Evolutionary conservation across 2,797 vertebrate species (phyloP).

Genomic region (Silurus aristotelis): DNA sequence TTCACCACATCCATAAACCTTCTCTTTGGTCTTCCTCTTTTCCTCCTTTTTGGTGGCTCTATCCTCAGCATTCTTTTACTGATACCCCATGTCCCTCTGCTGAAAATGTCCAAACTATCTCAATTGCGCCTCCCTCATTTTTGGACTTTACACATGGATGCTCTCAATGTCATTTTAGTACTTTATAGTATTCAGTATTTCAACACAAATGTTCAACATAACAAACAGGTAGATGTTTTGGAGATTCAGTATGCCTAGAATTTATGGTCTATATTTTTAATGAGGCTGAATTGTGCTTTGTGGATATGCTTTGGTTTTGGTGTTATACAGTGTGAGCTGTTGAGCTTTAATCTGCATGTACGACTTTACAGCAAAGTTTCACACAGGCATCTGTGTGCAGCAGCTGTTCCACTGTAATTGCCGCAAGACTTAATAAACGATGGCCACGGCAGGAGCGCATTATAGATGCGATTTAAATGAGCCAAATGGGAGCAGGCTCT

Average conservation of each 20-base stretch:
- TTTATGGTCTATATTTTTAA: background rate
- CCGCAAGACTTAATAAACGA: conserved; percentile 71
- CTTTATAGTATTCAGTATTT: background rate
- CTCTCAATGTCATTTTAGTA: background rate
- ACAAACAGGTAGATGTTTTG: background rate
- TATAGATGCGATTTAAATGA: conserved; percentile 63
- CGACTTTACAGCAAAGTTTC: conserved; percentile 66
- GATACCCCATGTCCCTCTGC: too few relatives aligned
- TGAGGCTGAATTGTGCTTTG: background rate
- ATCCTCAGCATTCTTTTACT: too few relatives aligned
- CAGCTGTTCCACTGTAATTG: conserved; percentile 75
- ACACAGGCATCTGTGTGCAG: conserved; percentile 72
- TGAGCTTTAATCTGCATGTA: conserved; percentile 67
- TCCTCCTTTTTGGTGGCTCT: too few relatives aligned
- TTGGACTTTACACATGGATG: background rate
- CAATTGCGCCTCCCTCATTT: too few relatives aligned
- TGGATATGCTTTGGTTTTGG: background rate
- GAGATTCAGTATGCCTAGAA: background rate
- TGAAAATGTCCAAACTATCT: too few relatives aligned
- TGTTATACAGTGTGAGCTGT: conserved; percentile 11
- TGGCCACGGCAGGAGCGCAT: conserved; percentile 63
- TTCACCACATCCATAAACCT: too few relatives aligned
- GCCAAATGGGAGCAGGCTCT: conserved; percentile 47
- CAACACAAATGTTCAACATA: background rate
- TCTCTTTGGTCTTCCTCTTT: too few relatives aligned